Conservation (phyloP, 92 coral and sea anemone species). For the Bergia puertoricense region DNA sequence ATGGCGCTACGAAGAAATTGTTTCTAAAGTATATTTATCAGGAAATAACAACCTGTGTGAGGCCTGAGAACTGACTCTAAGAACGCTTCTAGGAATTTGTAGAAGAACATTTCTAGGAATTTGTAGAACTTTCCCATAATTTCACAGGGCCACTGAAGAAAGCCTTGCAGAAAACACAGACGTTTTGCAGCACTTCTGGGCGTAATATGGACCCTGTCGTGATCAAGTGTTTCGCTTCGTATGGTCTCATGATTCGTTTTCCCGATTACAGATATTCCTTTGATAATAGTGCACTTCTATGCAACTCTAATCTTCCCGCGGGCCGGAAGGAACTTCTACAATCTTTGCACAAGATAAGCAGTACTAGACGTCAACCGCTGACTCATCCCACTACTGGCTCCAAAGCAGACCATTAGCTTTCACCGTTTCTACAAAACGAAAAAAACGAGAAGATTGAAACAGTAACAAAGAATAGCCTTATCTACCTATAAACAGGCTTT, state of each 20-base stretch:
- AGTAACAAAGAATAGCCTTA: background rate
- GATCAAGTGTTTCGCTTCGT: background rate
- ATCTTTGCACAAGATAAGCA: background rate
- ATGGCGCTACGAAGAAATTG: no score
- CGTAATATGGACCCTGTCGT: background rate
- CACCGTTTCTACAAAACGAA: background rate
- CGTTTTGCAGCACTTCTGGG: background rate
- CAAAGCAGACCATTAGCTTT: background rate
- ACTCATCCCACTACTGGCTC: background rate
- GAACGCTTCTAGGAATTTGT: no score
- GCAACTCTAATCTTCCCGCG: background rate
- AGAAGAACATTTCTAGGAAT: no score
- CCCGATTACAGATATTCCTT: background rate
- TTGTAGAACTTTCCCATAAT: no score
- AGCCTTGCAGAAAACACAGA: no score
- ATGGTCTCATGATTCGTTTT: background rate
- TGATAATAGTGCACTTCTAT: no score
- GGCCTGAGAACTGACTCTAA: no score
- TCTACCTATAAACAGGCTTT: no score
- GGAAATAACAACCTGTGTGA: no score
- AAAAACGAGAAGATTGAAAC: background rate
- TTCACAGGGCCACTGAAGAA: no score
- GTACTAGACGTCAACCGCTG: background rate
- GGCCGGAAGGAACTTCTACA: background rate
- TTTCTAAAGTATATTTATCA: no score